Evolutionary conservation across 2,797 vertebrate genomes (phyloP).

Genomic region (Eleutherodactylus coqui): DNA sequence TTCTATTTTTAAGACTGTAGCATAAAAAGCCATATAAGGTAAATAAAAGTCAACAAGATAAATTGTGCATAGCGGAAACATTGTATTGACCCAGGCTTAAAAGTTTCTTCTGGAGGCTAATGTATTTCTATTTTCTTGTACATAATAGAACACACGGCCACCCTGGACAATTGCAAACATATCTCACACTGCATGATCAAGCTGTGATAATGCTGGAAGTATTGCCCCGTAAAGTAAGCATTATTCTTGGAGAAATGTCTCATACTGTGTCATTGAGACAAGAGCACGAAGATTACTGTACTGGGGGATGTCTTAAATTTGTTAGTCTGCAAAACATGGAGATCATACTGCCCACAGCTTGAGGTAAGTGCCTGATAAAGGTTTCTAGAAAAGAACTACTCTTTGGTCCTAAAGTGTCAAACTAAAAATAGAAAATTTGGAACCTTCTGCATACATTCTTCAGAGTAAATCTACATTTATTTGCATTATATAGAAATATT

Average conservation of each 20-base stretch:
- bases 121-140: constrained; percentile 44
- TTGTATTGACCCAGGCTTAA: constrained; percentile 19
- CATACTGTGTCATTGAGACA: constrained; percentile 46
- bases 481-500: neutral
- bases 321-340: constrained; percentile 32
- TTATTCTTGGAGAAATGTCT: constrained; percentile 47
- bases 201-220: constrained; percentile 46
- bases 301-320: constrained; percentile 19
- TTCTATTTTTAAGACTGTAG: neutral
- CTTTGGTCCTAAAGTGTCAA: neutral
- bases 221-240: constrained; percentile 36
- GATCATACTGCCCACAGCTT: constrained; percentile 52
- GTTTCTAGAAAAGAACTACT: constrained; percentile 12
- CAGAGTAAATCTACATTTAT: neutral
- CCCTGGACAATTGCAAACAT: constrained; percentile 36
- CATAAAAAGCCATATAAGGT: neutral
- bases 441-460: constrained; percentile 2
- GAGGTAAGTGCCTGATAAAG: constrained; percentile 27
- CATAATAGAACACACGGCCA: constrained; percentile 46
- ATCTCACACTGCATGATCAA: constrained; percentile 33
- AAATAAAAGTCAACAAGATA: constrained; percentile 14
- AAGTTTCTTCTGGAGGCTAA: constrained; percentile 26
- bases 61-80: neutral
- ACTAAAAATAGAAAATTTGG: neutral
- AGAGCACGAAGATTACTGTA: constrained; percentile 49